These are phyloP conservation scores for Cardinalis cardinalis DNA, from an alignment of 2,113 vertebrate species.

Conservation along the genomic window DNA sequence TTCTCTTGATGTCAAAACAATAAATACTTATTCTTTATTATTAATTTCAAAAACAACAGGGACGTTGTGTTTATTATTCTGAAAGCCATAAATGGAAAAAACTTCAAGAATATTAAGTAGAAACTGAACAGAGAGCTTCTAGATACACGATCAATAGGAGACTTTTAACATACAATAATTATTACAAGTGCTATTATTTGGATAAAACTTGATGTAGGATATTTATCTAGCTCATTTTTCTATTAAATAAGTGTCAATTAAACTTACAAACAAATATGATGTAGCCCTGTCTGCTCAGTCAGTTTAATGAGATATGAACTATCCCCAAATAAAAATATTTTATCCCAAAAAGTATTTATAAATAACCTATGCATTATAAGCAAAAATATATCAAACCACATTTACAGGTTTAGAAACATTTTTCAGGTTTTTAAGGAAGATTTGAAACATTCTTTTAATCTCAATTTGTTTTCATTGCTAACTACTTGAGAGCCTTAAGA, in stretches of 20 bases:
- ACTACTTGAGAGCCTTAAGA: slow-evolving; percentile 1
- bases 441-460: background rate
- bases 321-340: slow-evolving; percentile 3
- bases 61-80: background rate
- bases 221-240: background rate
- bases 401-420: background rate
- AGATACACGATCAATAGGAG: background rate
- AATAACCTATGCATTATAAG: background rate
- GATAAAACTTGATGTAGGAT: background rate
- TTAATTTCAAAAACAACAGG: slow-evolving; percentile 2
- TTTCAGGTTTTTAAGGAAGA: background rate
- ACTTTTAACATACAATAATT: background rate
- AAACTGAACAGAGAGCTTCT: background rate
- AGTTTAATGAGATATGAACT: background rate
- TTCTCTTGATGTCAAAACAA: slow-evolving; percentile 21
- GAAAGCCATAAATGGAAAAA: slow-evolving; percentile 7
- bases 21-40: slow-evolving; percentile 2
- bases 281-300: background rate
- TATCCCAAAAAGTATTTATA: background rate
- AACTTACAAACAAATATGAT: slow-evolving; percentile 15
- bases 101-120: background rate
- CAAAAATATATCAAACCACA: background rate
- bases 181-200: background rate
- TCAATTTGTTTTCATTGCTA: background rate
- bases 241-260: background rate